phyloP scores from a whole-genome alignment of 2,888 invertebrate species.

The Camptogramma bilineatum region DNA sequence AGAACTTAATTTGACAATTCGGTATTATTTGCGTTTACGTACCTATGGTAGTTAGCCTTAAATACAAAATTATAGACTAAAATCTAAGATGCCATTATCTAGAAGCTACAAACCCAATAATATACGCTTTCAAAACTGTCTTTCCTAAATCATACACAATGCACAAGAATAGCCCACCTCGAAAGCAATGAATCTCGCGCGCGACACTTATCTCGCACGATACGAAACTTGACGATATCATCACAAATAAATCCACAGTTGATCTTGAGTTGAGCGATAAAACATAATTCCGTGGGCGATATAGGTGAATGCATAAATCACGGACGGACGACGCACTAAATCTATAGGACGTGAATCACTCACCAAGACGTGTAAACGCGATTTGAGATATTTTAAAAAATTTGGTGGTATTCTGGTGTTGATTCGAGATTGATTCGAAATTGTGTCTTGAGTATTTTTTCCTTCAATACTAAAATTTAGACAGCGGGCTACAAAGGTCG shows the following conservation, averaged over 20 bases:
- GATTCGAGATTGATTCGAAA: background rate
- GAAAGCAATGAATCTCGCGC: conserved; percentile 9
- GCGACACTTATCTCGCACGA: conserved; percentile 19
- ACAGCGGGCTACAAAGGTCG: too few relatives aligned
- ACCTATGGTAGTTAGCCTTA: too few relatives aligned
- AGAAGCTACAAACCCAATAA: too few relatives aligned
- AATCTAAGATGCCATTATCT: too few relatives aligned
- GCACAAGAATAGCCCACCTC: background rate
- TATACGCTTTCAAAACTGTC: too few relatives aligned
- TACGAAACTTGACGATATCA: conserved; percentile 32
- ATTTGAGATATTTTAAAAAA: conserved; percentile 36
- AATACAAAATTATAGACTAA: too few relatives aligned
- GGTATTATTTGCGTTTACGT: too few relatives aligned
- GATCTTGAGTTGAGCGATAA: conserved; percentile 40
- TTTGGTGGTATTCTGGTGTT: conserved; percentile 30
- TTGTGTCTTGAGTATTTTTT: background rate
- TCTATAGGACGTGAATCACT: conserved; percentile 67
- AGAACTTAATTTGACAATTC: too few relatives aligned
- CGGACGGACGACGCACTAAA: conserved; percentile 64
- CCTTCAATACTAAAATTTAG: too few relatives aligned
- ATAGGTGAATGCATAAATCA: conserved; percentile 71
- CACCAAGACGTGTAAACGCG: conserved; percentile 50
- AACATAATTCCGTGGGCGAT: conserved; percentile 44
- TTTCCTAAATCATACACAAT: too few relatives aligned
- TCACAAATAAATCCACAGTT: conserved; percentile 41